Percentiles rank a stretch among this genome's conserved stretches.
Evolutionary conservation across 2,888 invertebrate genomes (phyloP).

Genomic region (Apodemia zela): DNA sequence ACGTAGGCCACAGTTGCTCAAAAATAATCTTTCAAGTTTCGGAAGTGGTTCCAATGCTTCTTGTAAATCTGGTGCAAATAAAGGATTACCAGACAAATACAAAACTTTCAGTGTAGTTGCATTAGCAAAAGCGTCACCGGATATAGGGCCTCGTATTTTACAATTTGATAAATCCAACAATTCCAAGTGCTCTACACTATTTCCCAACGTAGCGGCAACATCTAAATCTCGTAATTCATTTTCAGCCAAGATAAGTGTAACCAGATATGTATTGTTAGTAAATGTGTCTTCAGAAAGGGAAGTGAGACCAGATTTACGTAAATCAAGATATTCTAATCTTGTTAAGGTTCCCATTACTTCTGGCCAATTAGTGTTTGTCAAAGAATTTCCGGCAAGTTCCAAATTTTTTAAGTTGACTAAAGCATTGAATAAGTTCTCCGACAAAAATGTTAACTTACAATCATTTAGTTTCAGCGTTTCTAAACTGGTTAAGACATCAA

Average conservation of each 20-base stretch:
- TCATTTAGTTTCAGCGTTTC: constrained; percentile 83
- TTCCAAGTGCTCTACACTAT: constrained; percentile 83
- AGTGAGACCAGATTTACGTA: constrained; percentile 81
- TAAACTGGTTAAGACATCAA: constrained; percentile 83
- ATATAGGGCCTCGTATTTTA: constrained; percentile 82
- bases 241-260: constrained; percentile 82
- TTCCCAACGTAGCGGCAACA: constrained; percentile 82
- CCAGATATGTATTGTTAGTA: constrained; percentile 82
- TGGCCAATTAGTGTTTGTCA: constrained; percentile 81
- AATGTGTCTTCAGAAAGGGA: constrained; percentile 83
- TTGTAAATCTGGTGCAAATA: constrained; percentile 84
- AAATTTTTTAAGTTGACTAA: constrained; percentile 82
- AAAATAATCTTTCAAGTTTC: constrained; percentile 83
- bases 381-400: constrained; percentile 82
- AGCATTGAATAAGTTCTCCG: constrained; percentile 78
- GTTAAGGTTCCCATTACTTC: constrained; percentile 80
- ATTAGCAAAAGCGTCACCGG: constrained; percentile 85
- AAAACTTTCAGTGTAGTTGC: constrained; percentile 83
- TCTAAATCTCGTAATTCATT: constrained; percentile 84
- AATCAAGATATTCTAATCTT: constrained; percentile 82
- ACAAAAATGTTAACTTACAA: constrained; percentile 81
- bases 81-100: constrained; percentile 83
- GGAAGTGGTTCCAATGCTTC: constrained; percentile 83
- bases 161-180: constrained; percentile 85
- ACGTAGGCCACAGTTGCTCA: constrained; percentile 84